These are phyloP conservation scores for Lepidocyrtinus sp. DNA, from an alignment of 2,888 invertebrate genomes.

Conservation along the genomic window DNA sequence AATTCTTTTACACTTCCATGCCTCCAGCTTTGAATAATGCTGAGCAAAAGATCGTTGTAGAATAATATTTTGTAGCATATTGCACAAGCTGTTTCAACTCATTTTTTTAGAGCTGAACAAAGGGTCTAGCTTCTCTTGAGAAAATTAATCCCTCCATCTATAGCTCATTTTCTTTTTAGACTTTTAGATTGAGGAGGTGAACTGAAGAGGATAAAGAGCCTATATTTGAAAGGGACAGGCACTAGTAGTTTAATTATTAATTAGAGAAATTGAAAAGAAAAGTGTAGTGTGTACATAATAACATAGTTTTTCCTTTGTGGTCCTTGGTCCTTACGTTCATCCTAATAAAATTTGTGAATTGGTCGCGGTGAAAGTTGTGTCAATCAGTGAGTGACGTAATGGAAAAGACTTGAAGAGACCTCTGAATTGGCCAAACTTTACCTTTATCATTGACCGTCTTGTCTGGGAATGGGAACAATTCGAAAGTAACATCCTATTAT, in stretches of 20 bases:
- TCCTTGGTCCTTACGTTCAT: too few species aligned
- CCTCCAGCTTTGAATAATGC: neutral
- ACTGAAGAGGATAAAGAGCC: too few species aligned
- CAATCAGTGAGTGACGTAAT: slow-evolving; percentile 4
- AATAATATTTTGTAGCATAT: too few species aligned
- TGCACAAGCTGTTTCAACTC: too few species aligned
- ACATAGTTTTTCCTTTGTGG: too few species aligned
- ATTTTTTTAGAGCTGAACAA: too few species aligned
- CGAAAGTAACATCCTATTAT: neutral
- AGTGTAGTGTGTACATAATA: too few species aligned
- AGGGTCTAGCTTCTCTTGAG: neutral
- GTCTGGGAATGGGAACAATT: neutral
- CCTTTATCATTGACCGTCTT: too few species aligned
- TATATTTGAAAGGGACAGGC: neutral
- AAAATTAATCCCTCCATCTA: neutral
- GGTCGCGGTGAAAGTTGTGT: neutral
- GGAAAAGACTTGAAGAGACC: neutral
- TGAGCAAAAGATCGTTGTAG: too few species aligned
- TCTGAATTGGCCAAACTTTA: too few species aligned
- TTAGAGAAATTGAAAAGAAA: slow-evolving; percentile 6
- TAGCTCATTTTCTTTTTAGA: too few species aligned
- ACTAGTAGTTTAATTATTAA: neutral
- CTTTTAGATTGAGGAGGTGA: too few species aligned
- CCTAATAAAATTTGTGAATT: neutral
- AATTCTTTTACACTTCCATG: neutral